Evolutionary conservation across 2,888 invertebrate species (phyloP), one percentile per base, ranked within the genome.

Genomic region (Tetragonula carbonaria): DNA sequence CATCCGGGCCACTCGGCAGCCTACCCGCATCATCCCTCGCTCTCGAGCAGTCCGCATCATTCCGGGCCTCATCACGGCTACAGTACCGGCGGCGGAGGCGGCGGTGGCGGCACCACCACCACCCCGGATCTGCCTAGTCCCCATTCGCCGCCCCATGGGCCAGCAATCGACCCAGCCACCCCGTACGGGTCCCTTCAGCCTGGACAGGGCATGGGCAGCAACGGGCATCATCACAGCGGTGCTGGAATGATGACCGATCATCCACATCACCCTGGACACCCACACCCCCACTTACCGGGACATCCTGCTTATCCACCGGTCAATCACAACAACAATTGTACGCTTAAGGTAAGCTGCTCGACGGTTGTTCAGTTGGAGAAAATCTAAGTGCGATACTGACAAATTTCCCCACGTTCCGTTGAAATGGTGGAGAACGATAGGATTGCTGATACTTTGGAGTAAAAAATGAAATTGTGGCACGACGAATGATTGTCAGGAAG

Each of bases 1-100:
- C 97, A 97, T 96, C 97, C 93, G 92, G 93, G 93, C 89, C 93
- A 94, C 88, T 92, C 93, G 76, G 92, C 93, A 88, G 92, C 92
- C 95, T 97, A 96, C 94, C 95, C 95, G 90, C 94, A 94, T 92
- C 94, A 94, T 87, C 93, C 95, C 95, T 92, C 95, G 94, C 87
- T 95, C 93, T 92, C 95, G 94, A 93, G 95, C 94, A 90, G 95
- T 95, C 93, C 94, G 80, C 94, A 94, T 91, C 94, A 95, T 86
- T 94, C 95, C 75, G 91, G 93, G 81, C 90, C 93, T 81, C 92
- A 93, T 86, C 94, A 93, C 90, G 95, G 95, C 78, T 95, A 95
- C 82, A 91, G 91, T 75, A 90, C 91, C 81, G 92, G 90, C 21
- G 89, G 91, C 14, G 90, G 91, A 3, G 89, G 92, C 75, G 93